Base-by-base conservation (phyloP, 2,797 vertebrate species). In the Choloepus didactylus region DNA sequence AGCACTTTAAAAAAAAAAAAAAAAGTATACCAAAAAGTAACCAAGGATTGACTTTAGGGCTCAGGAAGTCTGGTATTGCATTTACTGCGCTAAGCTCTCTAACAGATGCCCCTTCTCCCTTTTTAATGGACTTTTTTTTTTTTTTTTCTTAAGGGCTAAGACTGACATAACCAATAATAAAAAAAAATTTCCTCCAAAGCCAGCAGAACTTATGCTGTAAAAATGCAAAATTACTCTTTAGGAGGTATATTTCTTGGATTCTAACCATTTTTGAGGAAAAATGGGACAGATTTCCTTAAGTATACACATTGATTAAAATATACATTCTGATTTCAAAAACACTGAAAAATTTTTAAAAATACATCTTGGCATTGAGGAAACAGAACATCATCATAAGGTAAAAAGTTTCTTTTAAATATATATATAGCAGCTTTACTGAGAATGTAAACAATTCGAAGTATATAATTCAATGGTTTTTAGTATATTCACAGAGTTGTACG, bases 1-100 rank as follows among this genome's bases (percentile, higher is more conserved):
- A 62, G 49, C 56, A 14, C 35, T 87, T 79, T 5, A 2, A 14
- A 29, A 72, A 44, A 44, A 75, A 44, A 56, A 86, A 92, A 41
- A 49, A 86, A 31, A 2, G 14, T 81, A 92, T 82, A 86, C 21
- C 44, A 69, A 94, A 96, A 75, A 81, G 62, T 81, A 93, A 76
- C 80, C 86, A 89, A 87, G 46, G 27, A 10, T 38, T 89, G 89
- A 59, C 85, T 89, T 29, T 86, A 80, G 51, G 84, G 69, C 46
- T 89, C 75, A 94, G 86, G 95, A 96, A 89, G 81, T 92, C 93
- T 93, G 93, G 46, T 77, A 96, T 44, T 89, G 25, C 56, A 92
- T 77, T 94, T 70, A 92, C 7, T 76, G 54, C 27, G 64, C 27
- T 77, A 82, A 86, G 59, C 54, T 94, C 62, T 76, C 69, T 70